Evolutionary conservation across 2,113 vertebrate genomes (phyloP).

Genomic region (Panthera uncia): DNA sequence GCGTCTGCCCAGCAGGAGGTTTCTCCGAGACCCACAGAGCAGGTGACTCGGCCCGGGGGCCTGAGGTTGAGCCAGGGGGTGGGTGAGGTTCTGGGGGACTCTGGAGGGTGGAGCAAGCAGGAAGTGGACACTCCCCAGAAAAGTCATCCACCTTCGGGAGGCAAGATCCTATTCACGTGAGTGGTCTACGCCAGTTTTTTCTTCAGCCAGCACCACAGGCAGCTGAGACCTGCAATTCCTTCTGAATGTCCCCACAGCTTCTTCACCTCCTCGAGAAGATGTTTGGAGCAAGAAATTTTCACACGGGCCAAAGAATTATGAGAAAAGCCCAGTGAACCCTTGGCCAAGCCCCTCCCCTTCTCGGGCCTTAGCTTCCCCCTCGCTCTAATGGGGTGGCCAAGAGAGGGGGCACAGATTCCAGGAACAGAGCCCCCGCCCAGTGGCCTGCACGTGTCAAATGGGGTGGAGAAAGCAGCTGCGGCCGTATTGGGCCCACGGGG

Average conservation of each 20-base stretch:
- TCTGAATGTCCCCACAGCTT: not conserved
- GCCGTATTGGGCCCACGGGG: not conserved
- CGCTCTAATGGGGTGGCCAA: not conserved
- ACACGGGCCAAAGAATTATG: not conserved
- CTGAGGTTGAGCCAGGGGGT: too few species aligned
- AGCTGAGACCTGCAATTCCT: not conserved
- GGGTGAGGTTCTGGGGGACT: not conserved
- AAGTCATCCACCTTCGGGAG: not conserved
- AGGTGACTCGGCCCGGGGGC: not conserved
- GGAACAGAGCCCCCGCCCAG: conserved; percentile 3
- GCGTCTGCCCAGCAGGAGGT: not conserved
- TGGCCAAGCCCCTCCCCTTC: not conserved
- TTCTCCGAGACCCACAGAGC: not conserved
- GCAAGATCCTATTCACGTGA: not conserved
- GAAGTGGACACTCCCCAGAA: not conserved
- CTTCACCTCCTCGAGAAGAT: not conserved
- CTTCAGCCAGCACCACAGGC: not conserved
- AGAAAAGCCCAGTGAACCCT: not conserved
- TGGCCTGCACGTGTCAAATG: not conserved
- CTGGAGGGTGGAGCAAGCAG: not conserved
- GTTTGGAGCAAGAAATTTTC: not conserved
- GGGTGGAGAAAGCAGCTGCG: not conserved
- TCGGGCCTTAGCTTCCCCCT: not conserved
- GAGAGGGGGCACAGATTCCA: not conserved
- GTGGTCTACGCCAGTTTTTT: rapidly evolving